Percentiles rank a stretch among this genome's conserved stretches.
These are phyloP conservation scores for Pseudochromis fuscus DNA, from an alignment of 2,797 vertebrate genomes.

Conservation along the genomic window DNA sequence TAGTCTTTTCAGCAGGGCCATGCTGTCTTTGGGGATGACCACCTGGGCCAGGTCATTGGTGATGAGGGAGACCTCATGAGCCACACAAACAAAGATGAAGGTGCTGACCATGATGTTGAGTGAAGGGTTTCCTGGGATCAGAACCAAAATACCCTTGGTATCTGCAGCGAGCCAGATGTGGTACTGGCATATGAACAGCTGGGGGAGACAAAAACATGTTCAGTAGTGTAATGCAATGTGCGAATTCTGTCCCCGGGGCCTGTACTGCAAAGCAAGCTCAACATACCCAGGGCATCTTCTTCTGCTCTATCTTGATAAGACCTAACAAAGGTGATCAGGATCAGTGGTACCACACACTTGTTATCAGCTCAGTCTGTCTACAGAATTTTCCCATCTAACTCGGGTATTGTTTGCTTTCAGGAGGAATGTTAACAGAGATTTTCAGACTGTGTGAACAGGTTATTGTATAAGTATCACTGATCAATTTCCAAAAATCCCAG, in stretches of 20 bases:
- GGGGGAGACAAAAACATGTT: constrained; percentile 51
- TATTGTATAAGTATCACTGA: no score
- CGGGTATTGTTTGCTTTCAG: no score
- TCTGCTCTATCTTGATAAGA: no score
- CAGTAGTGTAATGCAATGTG: not conserved
- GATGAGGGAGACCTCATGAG: constrained; percentile 97
- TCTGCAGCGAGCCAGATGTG: constrained; percentile 99
- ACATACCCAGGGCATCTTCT: no score
- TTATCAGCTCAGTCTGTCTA: no score
- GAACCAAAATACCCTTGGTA: constrained; percentile 96
- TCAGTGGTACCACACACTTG: no score
- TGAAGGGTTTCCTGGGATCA: constrained; percentile 93
- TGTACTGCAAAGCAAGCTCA: no score
- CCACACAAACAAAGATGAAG: constrained; percentile 98
- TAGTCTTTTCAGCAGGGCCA: constrained; percentile 90
- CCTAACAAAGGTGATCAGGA: not conserved
- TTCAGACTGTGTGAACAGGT: no score
- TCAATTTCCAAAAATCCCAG: no score
- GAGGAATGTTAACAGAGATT: no score
- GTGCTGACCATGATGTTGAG: constrained; percentile 96
- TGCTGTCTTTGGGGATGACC: constrained; percentile 93
- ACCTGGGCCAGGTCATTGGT: constrained; percentile 97
- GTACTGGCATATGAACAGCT: constrained; percentile 99
- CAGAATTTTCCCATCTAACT: no score
- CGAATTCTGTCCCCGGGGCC: not conserved